Base-by-base conservation (phyloP, 2,113 vertebrate species). In the Rutilus rutilus region DNA sequence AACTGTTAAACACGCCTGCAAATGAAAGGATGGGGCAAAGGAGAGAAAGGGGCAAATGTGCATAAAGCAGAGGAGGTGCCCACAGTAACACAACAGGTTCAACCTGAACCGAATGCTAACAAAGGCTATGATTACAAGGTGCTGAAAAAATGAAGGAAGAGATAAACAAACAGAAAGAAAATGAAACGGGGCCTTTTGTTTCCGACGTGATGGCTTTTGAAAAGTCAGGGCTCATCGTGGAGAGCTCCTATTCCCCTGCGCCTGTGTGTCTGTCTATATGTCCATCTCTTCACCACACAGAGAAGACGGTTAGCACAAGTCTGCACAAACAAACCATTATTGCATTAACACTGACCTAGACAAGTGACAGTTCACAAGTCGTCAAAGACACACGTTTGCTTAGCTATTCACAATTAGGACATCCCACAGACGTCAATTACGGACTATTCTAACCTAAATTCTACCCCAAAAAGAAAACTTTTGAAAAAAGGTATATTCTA, bases 21-120 rank as follows among this genome's bases (percentile, higher is more conserved):
- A 90, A 91, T 91, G 67, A 84, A 82, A 83, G 54, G 80, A 86
- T 87, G 73, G 89, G 87, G 81, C 86, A 84, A 87, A 93, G 74
- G 87, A 91, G 54, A 78, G 86, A 89, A 60, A 25, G 57, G 83
- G 86, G 77, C 77, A 83, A 89, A 88, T 85, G 86, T 82, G 83
- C 82, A 86, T 86, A 57, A 65, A 74, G 85, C 87, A 76, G 73
- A 87, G 90, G 87, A 89, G 85, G 78, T 45, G 36, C 86, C 42
- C 64, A 79, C 77, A 54, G 60, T 86, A 57, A 86, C 81, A 84
- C 93, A 94, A 95, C 94, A 90, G 93, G 95, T 95, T 87, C 91
- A 92, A 95, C 95, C 93, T 93, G 95, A 93, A 93, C 90, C 86
- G 77, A 92, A 91, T 92, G 91, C 94, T 92, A 94, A 94, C 94